Evolutionary conservation across 1,140 invertebrate species (phyloP), one percentile per base, ranked within the genome.

Genomic region (Babylonia areolata): DNA sequence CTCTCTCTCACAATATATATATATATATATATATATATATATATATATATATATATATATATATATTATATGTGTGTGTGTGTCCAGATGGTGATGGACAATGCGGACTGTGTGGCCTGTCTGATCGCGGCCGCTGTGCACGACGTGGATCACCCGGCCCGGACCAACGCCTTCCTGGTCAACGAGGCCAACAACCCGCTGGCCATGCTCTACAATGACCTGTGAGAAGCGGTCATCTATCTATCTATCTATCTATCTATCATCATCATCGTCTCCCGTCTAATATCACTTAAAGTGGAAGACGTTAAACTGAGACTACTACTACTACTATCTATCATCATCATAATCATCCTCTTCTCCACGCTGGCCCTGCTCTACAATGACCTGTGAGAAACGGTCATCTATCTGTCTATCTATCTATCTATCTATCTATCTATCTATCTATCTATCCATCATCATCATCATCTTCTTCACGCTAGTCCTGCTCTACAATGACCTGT

Each of bases 81-180:
- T 69, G n/a, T 88, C 33, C 88, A 92, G 93, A 86, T 89, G 75
- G 90, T 94, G 39, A 92, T 94, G 85, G 93, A 94, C 81, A 90
- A 92, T 51, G 85, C 89, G 23, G 94, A 95, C 87, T 90, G 98
- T 95, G 96, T 97, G 88, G 97, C 97, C 40, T 97, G 97, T 12
- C 94, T 99, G 71, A 96, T 99, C 87, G 98, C 97, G 15, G 98
- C 98, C 64, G 91, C 92, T 20, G 88, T 94, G 31, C 94, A 95
- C 87, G 94, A 95, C 86, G 89, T 95, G 11, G 94, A 94, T 82
- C 94, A 95, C 88, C 94, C 94, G 23, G 94, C 93, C 11, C 89
- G 92, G 71, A 95, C 94, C 58, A 95, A 95, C 88, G 94, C 94
- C 73, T 95, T 95, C 90, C 90, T 95, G 37, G 94, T 95, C 90